phyloP scores from a whole-genome alignment of 2,797 vertebrate genomes.

The Sarcoramphus papa region DNA sequence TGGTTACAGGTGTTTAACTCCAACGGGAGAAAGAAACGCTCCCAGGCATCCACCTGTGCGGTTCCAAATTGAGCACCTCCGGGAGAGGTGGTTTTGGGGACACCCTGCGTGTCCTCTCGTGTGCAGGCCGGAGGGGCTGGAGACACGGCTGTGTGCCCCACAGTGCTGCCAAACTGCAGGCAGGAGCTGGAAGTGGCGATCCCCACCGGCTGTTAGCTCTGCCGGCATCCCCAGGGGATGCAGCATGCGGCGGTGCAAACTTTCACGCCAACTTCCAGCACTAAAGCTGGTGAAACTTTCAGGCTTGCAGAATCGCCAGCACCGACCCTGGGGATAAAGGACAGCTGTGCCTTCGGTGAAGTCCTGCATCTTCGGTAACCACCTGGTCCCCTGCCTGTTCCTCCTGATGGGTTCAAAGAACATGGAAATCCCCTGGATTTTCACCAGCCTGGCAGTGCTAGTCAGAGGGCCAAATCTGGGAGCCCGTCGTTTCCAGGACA shows the following conservation, averaged over 20 bases:
- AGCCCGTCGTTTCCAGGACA: neutral
- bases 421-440: neutral
- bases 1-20: neutral
- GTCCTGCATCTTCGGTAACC: neutral
- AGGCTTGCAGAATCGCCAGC: neutral
- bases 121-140: neutral
- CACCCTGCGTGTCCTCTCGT: no score
- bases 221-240: neutral
- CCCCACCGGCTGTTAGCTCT: fast-evolving
- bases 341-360: neutral
- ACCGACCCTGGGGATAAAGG: neutral
- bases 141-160: fast-evolving
- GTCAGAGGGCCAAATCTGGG: fast-evolving
- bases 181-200: fast-evolving
- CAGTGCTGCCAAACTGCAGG: neutral
- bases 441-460: neutral
- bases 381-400: neutral
- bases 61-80: no score
- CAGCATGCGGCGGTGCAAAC: fast-evolving
- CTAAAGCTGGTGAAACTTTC: neutral
- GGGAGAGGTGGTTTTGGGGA: neutral
- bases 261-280: neutral
- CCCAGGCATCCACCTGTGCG: neutral
- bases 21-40: neutral
- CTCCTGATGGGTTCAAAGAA: neutral